Evolutionary conservation across 2,797 vertebrate species (phyloP), one percentile per base, ranked within the genome.

Genomic region (Bovichtus variegatus): DNA sequence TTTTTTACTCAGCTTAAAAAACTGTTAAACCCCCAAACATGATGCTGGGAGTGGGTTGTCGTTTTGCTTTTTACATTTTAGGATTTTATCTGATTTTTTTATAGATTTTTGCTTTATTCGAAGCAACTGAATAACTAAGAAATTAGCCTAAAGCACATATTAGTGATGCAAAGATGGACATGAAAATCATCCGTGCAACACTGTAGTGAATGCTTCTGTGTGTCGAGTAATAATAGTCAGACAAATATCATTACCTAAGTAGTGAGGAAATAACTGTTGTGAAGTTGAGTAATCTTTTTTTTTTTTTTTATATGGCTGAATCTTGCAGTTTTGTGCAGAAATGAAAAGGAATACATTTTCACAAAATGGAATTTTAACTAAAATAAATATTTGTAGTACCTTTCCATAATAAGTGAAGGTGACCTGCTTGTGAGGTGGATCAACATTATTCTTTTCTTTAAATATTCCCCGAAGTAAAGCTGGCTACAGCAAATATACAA

Each of bases 1-100:
- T 65, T 68, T 51, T 44, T 70, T 18, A 34, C 63, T 6, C 6
- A 53, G 19, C 46, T 54, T 62, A 18, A 69, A 49, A 23, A 67
- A 23, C 2, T 0, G 10, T 12, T 3, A 46, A 78, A 61, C n/a
- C n/a, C 49, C 19, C 41, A 29, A 66, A 63, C 10, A 64, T 7
- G 9, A n/a, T 16, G 9, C 18, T 53, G 11, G 36, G 9, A 44
- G 6, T 6, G 31, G 29, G 9, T 31, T 31, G 21, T 29, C 47
- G 18, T 41, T 10, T 6, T 19, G 9, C 31, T 49, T 50, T 27
- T 67, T 29, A 41, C 9, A 10, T 21, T 71, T 46, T 31, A 50
- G 13, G 41, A 27, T 59, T 46, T 53, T 2, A 43, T 59, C 6
- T 27, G 7, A n/a, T n/a, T n/a, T n/a, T n/a, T n/a, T n/a, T n/a